A percentile compares a stretch with the other conserved stretches of the same genome.
phyloP scores from a whole-genome alignment of 2,113 vertebrate genomes.

The Xiphophorus maculatus region DNA sequence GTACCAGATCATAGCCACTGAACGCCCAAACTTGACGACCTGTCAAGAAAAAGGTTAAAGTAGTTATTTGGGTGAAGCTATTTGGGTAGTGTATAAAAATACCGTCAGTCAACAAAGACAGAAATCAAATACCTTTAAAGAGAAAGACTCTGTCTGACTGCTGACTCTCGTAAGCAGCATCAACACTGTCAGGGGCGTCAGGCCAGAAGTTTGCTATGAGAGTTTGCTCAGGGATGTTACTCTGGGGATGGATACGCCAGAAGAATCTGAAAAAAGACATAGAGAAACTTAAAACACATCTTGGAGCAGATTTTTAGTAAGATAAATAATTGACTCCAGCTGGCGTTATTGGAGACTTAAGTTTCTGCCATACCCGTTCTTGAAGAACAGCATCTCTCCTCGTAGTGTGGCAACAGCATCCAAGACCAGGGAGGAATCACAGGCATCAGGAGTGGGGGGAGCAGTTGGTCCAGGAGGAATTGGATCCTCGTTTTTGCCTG shows the following conservation, averaged over 20 bases:
- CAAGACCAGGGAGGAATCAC: constrained; percentile 84
- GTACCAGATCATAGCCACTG: constrained; percentile 79
- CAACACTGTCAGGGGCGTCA: constrained; percentile 77
- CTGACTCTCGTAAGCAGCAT: constrained; percentile 84
- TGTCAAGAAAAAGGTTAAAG: constrained; percentile 52
- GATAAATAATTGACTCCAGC: background rate
- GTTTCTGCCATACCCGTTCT: constrained; percentile 80
- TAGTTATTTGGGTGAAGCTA: background rate
- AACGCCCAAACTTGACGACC: constrained; percentile 85
- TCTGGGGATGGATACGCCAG: constrained; percentile 82
- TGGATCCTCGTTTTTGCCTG: constrained; percentile 65
- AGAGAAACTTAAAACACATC: background rate
- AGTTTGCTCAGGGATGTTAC: constrained; percentile 59
- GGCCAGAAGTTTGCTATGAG: constrained; percentile 89
- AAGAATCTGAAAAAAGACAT: constrained; percentile 80
- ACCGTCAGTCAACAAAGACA: background rate
- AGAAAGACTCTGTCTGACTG: constrained; percentile 61
- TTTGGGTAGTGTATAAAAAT: background rate
- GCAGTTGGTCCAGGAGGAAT: constrained; percentile 69
- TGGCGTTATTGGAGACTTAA: background rate
- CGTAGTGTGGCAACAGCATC: constrained; percentile 86
- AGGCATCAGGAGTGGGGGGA: constrained; percentile 82
- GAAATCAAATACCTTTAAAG: constrained; percentile 68
- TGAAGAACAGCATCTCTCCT: constrained; percentile 91
- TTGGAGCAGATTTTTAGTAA: background rate